phyloP scores from a whole-genome alignment of 2,113 vertebrate genomes.

The Mormyrus lacerda region DNA sequence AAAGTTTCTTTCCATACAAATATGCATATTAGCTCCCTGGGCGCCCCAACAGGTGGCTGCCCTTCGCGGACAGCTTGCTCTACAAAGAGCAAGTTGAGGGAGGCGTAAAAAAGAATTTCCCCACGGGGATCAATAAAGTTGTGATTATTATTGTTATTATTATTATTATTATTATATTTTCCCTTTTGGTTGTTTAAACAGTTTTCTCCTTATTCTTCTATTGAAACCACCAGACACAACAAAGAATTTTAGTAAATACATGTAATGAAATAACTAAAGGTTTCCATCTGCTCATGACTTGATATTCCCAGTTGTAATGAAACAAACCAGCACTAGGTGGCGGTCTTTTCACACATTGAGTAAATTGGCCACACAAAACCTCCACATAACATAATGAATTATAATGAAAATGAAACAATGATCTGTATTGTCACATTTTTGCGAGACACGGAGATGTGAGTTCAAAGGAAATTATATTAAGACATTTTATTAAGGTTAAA shows the following conservation, averaged over 20 bases:
- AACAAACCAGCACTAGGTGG: constrained; percentile 36
- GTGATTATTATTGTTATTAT: no score
- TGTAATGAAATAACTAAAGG: neutral
- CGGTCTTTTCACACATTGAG: constrained; percentile 13
- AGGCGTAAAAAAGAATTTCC: no score
- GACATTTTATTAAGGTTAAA: neutral
- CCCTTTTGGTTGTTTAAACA: neutral
- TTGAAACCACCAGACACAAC: neutral
- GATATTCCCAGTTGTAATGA: constrained; percentile 19
- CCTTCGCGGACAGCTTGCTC: no score
- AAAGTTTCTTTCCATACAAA: neutral
- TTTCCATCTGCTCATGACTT: neutral
- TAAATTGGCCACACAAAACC: neutral
- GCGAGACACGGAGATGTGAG: no score
- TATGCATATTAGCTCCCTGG: no score
- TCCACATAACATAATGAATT: neutral
- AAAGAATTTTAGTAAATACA: neutral
- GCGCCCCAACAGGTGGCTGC: no score
- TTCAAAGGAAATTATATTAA: neutral
- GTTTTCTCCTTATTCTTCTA: neutral
- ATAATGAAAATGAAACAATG: neutral
- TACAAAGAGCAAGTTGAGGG: no score
- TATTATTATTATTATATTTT: no score
- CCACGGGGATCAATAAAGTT: no score
- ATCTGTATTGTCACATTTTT: neutral